Evolutionary conservation across 2,797 vertebrate genomes (phyloP).

Genomic region (Ispidina lecontei): DNA sequence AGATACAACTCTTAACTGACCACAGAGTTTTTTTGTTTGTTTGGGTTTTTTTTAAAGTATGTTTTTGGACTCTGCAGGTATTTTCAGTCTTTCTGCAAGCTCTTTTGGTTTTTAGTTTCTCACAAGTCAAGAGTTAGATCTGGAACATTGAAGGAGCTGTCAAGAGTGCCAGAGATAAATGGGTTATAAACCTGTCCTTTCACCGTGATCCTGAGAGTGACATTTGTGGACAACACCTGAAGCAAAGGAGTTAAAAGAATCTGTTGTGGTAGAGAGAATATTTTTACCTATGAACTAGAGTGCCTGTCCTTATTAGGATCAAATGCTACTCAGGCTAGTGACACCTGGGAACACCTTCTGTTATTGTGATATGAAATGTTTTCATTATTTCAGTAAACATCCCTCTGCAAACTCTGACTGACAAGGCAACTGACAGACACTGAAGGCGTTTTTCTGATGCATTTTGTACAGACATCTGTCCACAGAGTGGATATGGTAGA

Average conservation of each 20-base stretch:
- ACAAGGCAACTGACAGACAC: not conserved
- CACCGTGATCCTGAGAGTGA: not conserved
- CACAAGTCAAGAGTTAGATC: not conserved
- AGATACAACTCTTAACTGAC: not conserved
- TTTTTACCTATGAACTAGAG: constrained; percentile 10
- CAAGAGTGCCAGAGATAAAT: not conserved
- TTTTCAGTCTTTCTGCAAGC: not conserved
- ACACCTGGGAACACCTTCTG: not conserved
- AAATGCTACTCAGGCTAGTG: not conserved
- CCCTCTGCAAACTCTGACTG: not conserved
- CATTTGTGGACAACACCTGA: not conserved
- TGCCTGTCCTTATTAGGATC: constrained; percentile 16
- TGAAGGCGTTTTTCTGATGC: constrained; percentile 5
- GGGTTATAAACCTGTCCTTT: not conserved
- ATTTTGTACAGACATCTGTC: constrained; percentile 2
- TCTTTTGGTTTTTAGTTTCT: not conserved
- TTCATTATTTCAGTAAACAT: constrained; percentile 13
- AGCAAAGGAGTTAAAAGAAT: not conserved
- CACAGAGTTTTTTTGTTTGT: not conserved
- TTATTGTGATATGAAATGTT: not conserved
- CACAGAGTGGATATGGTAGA: not conserved
- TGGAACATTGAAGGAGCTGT: not conserved
- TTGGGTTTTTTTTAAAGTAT: not conserved
- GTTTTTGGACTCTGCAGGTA: not conserved
- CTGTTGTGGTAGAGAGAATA: not conserved